phyloP scores from a whole-genome alignment of 2,888 invertebrate species.

The Branchellion lobata region DNA sequence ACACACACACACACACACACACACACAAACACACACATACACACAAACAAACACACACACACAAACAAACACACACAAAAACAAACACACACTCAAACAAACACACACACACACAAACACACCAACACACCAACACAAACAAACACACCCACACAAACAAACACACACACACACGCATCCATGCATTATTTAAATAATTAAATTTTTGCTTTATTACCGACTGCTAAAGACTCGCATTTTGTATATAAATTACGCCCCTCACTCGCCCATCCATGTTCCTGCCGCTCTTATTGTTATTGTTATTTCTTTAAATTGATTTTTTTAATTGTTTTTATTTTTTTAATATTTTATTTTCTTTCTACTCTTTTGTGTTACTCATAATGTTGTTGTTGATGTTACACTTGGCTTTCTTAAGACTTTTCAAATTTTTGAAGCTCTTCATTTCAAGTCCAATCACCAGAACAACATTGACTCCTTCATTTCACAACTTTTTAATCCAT shows the following conservation, averaged over 20 bases:
- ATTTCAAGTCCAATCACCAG: neutral
- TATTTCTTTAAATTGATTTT: neutral
- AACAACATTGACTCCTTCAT: too few relatives aligned
- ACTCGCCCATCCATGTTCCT: conserved; percentile 11
- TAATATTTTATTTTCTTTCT: neutral
- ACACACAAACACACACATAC: too few relatives aligned
- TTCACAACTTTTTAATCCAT: too few relatives aligned
- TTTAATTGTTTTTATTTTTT: neutral
- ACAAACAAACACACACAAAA: too few relatives aligned
- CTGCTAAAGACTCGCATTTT: conserved; percentile 2
- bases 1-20: too few relatives aligned
- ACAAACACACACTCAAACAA: too few relatives aligned
- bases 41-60: too few relatives aligned
- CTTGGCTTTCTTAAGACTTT: neutral
- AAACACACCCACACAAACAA: neutral
- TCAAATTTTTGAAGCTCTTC: neutral
- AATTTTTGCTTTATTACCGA: conserved; percentile 9
- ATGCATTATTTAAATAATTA: conserved; percentile 17
- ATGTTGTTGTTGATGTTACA: neutral
- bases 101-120: too few relatives aligned
- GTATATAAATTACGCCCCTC: conserved; percentile 8
- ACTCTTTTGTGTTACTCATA: neutral
- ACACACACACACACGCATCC: neutral
- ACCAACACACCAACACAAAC: neutral
- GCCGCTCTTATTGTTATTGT: neutral